Evolutionary conservation across 2,113 vertebrate genomes (phyloP).

Genomic region (Orcinus orca): DNA sequence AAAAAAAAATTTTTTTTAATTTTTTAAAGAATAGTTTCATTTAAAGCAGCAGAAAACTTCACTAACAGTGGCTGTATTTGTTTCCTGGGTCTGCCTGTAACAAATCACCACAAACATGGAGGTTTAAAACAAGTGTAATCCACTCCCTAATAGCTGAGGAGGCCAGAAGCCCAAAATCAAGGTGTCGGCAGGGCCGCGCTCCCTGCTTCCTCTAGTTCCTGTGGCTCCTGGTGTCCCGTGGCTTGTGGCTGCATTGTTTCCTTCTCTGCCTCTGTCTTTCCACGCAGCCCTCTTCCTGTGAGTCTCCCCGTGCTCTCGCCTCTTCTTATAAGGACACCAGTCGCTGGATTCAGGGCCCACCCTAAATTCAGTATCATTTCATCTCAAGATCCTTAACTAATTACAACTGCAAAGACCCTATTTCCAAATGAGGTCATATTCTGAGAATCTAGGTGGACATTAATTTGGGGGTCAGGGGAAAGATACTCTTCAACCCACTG

Average conservation of each 20-base stretch:
- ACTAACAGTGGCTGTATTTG: not conserved
- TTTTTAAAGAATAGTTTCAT: not conserved
- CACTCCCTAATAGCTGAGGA: not conserved
- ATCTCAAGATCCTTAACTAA: not conserved
- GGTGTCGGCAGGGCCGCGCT: not conserved
- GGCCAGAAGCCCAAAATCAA: not conserved
- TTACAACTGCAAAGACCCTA: not conserved
- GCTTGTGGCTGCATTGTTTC: not conserved
- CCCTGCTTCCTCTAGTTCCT: not conserved
- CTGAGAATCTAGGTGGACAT: not conserved
- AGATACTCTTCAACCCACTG: not conserved
- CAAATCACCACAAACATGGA: not conserved
- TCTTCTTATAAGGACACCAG: too few species aligned
- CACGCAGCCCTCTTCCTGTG: fast-evolving
- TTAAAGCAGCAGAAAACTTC: not conserved
- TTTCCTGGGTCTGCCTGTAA: not conserved
- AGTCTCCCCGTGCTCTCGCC: not conserved
- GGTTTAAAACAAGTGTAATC: not conserved
- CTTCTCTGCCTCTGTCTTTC: not conserved
- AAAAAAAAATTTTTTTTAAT: too few species aligned
- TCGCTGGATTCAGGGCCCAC: not conserved
- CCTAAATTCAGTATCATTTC: not conserved
- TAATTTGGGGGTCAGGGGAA: too few species aligned
- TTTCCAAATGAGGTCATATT: not conserved
- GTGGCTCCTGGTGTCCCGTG: not conserved